Conservation (phyloP, 2,888 invertebrate species). For the Xylocampa areola region DNA sequence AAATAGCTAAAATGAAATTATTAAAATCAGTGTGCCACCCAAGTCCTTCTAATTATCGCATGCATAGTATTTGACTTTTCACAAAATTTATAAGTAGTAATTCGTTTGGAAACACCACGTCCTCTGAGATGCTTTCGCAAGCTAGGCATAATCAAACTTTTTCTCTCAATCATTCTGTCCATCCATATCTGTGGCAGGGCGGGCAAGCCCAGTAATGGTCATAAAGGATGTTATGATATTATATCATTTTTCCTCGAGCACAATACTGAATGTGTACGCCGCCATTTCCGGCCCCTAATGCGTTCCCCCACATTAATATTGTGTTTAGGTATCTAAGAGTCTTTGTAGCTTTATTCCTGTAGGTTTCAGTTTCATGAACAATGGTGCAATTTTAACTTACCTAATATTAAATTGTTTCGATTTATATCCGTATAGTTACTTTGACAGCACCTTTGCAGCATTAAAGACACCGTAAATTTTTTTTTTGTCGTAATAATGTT, state of each 20-base stretch:
- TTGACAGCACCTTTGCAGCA: too few species aligned
- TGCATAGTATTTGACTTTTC: too few species aligned
- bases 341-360: slow-evolving; percentile 64
- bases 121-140: slow-evolving; percentile 21
- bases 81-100: too few species aligned
- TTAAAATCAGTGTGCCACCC: too few species aligned
- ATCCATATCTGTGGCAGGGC: slow-evolving; percentile 68
- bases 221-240: slow-evolving; percentile 88
- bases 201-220: slow-evolving; percentile 83
- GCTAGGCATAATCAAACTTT: slow-evolving; percentile 38
- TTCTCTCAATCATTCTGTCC: not conserved
- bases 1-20: too few species aligned
- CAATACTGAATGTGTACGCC: slow-evolving; percentile 80
- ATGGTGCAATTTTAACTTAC: slow-evolving; percentile 17
- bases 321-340: slow-evolving; percentile 65
- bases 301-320: slow-evolving; percentile 76
- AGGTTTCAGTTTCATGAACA: slow-evolving; percentile 34
- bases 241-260: slow-evolving; percentile 86
- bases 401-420: too few species aligned
- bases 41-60: too few species aligned
- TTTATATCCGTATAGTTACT: too few species aligned
- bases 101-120: not conserved
- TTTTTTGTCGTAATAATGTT: too few species aligned
- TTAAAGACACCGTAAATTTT: too few species aligned
- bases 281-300: slow-evolving; percentile 86